Conservation (phyloP, 1,140 invertebrate genomes). For the Macrobrachium nipponense region DNA sequence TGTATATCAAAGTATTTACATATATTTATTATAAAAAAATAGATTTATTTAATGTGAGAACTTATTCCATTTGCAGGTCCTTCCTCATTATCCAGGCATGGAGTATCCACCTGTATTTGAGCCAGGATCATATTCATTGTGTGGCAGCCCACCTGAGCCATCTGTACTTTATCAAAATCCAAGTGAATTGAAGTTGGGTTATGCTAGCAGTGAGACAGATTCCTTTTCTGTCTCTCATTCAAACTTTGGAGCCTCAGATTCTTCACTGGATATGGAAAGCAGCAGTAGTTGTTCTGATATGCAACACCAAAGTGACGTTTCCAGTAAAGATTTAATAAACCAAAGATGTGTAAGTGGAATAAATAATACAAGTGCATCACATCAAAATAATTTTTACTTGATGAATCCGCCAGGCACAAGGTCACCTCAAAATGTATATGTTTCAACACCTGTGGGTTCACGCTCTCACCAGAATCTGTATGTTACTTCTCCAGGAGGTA, state of each 20-base stretch:
- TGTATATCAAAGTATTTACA: too few species aligned
- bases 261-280: too few species aligned
- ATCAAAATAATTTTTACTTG: background rate
- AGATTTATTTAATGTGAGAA: background rate
- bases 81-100: slow-evolving; percentile 79
- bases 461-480: slow-evolving; percentile 1
- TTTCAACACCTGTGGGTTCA: slow-evolving; percentile 26
- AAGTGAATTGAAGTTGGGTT: too few species aligned
- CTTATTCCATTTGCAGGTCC: slow-evolving; percentile 66
- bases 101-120: slow-evolving; percentile 86
- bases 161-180: background rate
- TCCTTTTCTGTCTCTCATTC: too few species aligned
- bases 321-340: too few species aligned
- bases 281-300: too few species aligned
- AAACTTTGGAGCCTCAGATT: too few species aligned
- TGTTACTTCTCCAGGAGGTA: slow-evolving; percentile 2
- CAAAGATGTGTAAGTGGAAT: too few species aligned
- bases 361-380: too few species aligned
- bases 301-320: background rate
- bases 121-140: slow-evolving; percentile 81
- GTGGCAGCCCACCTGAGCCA: slow-evolving; percentile 55
- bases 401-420: background rate
- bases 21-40: too few species aligned
- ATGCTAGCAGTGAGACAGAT: too few species aligned
- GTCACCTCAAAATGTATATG: slow-evolving; percentile 8